Percentiles rank a stretch among this genome's conserved stretches.
Evolutionary conservation across 2,113 vertebrate species (phyloP).

Genomic region (Callopanchax toddi): DNA sequence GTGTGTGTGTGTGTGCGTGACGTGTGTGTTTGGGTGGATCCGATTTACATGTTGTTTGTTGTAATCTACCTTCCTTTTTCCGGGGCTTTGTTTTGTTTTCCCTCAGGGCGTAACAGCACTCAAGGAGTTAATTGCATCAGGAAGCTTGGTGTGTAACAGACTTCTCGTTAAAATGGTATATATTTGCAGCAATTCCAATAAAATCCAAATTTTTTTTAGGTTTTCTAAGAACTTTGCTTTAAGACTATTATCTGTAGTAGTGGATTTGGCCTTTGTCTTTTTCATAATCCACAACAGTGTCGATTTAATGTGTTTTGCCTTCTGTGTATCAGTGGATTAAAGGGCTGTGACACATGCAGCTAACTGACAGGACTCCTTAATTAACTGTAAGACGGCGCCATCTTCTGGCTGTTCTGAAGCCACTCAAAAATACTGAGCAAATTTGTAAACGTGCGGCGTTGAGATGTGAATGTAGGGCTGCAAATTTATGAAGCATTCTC

Average conservation of each 20-base stretch:
- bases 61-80: conserved; percentile 64
- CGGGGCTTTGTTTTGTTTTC: conserved; percentile 61
- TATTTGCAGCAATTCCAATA: conserved; percentile 2
- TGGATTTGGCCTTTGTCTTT: conserved; percentile 11
- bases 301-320: conserved; percentile 26
- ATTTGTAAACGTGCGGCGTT: conserved; percentile 34
- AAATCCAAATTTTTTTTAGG: conserved; percentile 2
- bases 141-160: conserved; percentile 54
- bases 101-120: conserved; percentile 51
- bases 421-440: neutral
- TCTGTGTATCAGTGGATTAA: conserved; percentile 38
- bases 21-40: conserved; percentile 24
- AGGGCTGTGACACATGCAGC: conserved; percentile 24
- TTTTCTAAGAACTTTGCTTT: neutral
- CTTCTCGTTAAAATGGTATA: conserved; percentile 36
- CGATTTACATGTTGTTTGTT: conserved; percentile 56
- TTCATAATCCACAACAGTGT: conserved; percentile 20
- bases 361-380: conserved; percentile 11
- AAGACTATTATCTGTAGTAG: neutral
- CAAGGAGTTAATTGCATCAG: conserved; percentile 63
- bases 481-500: conserved; percentile 48
- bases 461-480: conserved; percentile 31
- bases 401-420: conserved; percentile 59
- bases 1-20: neutral
- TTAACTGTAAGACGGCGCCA: conserved; percentile 58